phyloP scores from a whole-genome alignment of 2,797 vertebrate species.

The Apogon talboti region DNA sequence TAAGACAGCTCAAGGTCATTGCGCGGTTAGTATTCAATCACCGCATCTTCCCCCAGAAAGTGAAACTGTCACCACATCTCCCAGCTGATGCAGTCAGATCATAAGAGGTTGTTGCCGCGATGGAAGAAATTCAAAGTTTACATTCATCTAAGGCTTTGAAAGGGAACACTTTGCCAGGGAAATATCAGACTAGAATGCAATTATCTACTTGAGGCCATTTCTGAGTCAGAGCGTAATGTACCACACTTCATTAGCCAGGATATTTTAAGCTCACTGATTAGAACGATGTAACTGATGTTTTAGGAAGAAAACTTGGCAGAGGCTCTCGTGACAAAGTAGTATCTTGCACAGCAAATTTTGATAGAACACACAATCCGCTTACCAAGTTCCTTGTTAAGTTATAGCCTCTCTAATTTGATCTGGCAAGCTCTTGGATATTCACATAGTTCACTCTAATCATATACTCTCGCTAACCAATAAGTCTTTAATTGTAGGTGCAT shows the following conservation, averaged over 20 bases:
- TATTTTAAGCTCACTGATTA: constrained; percentile 69
- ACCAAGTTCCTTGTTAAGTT: constrained; percentile 51
- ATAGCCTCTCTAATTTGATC: constrained; percentile 49
- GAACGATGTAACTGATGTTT: constrained; percentile 62
- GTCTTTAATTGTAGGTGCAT: constrained; percentile 18
- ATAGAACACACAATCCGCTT: constrained; percentile 37
- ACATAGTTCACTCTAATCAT: constrained; percentile 44
- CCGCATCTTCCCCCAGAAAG: constrained; percentile 57
- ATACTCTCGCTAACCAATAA: constrained; percentile 1
- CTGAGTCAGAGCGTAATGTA: constrained; percentile 59
- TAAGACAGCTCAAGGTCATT: constrained; percentile 76
- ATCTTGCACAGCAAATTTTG: constrained; percentile 55
- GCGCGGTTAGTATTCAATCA: constrained; percentile 70
- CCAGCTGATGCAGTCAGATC: constrained; percentile 57
- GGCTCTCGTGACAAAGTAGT: constrained; percentile 41
- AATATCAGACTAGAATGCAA: constrained; percentile 57
- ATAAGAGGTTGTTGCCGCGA: constrained; percentile 50
- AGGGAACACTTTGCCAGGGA: constrained; percentile 38
- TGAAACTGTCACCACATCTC: constrained; percentile 56
- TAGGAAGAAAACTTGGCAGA: constrained; percentile 57
- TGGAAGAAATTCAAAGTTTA: constrained; percentile 53
- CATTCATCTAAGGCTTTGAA: constrained; percentile 34
- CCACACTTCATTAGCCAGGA: constrained; percentile 71
- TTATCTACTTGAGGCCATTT: constrained; percentile 63
- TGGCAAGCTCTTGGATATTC: constrained; percentile 37